Evolutionary conservation across 1,140 invertebrate species (phyloP), one percentile per base, ranked within the genome.

Genomic region (Danaus plexippus): DNA sequence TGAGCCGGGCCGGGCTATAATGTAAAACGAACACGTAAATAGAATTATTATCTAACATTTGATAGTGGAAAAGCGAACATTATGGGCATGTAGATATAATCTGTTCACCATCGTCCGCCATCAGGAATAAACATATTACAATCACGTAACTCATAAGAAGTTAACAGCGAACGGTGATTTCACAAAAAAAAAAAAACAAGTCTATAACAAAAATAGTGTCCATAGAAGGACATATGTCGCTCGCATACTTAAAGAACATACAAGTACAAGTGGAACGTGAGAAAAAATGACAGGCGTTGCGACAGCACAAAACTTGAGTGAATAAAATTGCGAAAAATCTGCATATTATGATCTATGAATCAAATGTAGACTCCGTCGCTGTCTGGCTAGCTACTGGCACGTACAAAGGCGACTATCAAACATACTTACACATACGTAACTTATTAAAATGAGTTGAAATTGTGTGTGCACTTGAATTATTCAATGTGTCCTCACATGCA

Each of bases 91-190:
- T 66, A 66, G 79, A 75, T 77, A 74, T 75, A 77, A 85, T 85
- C 80, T 77, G 58, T 52, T 59, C 61, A 53, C 57, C 59, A 66
- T 63, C 15, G 57, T 55, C 61, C 57, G 64, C 67, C 72, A 71
- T 75, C 71, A 80, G 69, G 66, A 15, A 63, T 70, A 74, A 72
- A 74, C 73, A 67, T 77, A 82, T 80, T 78, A 77, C 52, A 67
- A 76, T 81, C 80, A 84, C 83, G 83, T 86, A 71, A 73, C 65
- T 79, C 75, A 77, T 82, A 80, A 76, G 76, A 78, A 71, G 77
- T 80, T 78, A 81, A 72, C 63, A 67, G 49, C 66, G 61, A 75
- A 74, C 67, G 67, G 69, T 68, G 66, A 71, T 84, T 80, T 80
- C 71, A 76, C 67, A 81, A 81, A 78, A 51, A 80, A 76, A 75